Percentiles rank a stretch among this genome's conserved stretches.
Evolutionary conservation across 2,888 invertebrate species (phyloP).

Genomic region (Synanthedon myopaeformis): DNA sequence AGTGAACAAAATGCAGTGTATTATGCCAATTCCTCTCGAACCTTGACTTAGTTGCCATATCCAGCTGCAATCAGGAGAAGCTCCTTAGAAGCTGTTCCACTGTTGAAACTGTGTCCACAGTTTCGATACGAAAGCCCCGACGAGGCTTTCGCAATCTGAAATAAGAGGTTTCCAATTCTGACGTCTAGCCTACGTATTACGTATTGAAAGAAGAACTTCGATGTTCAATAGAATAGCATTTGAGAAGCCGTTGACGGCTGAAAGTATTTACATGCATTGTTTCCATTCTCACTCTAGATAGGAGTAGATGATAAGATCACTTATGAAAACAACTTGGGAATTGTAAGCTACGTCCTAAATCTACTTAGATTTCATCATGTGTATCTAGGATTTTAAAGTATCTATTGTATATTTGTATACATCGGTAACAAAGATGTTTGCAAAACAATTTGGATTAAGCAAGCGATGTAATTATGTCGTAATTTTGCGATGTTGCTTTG

Average conservation of each 20-base stretch:
- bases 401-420: neutral
- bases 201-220: slow-evolving; percentile 34
- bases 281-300: slow-evolving; percentile 1
- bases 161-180: slow-evolving; percentile 68
- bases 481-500: neutral
- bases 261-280: slow-evolving; percentile 30
- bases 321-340: no score
- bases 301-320: neutral
- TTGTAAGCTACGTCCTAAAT: no score
- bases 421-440: slow-evolving; percentile 10
- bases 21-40: slow-evolving; percentile 76
- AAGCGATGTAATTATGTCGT: neutral
- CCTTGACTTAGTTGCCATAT: slow-evolving; percentile 68
- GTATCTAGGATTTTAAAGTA: no score
- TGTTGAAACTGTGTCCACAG: slow-evolving; percentile 31
- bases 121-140: slow-evolving; percentile 57
- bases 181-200: slow-evolving; percentile 46
- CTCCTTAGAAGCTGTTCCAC: slow-evolving; percentile 62
- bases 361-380: no score
- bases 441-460: slow-evolving; percentile 9
- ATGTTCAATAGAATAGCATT: slow-evolving; percentile 12
- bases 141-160: slow-evolving; percentile 65
- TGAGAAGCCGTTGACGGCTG: slow-evolving; percentile 31
- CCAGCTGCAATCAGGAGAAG: slow-evolving; percentile 70
- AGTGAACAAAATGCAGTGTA: slow-evolving; percentile 76